Conservation (phyloP, 2,113 vertebrate genomes). For the Melanerpes aurifrons region DNA sequence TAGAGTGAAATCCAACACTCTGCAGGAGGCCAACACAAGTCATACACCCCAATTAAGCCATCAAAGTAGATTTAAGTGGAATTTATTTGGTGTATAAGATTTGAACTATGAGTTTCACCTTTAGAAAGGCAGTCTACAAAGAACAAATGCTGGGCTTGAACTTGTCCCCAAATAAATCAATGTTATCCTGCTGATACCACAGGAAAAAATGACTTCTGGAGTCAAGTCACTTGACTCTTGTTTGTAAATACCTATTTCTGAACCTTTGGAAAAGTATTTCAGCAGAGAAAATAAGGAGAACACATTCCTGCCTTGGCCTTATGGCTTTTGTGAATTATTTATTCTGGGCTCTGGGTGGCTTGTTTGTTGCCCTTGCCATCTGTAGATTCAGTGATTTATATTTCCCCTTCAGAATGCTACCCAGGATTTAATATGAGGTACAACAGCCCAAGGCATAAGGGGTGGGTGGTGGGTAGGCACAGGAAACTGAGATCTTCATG, state of each 20-base stretch:
- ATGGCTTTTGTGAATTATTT: constrained; percentile 39
- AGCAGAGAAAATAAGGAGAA: constrained; percentile 19
- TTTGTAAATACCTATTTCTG: constrained; percentile 60
- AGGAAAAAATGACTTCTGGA: constrained; percentile 47
- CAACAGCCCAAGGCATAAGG: background rate
- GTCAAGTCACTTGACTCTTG: constrained; percentile 37
- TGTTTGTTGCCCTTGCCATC: constrained; percentile 29
- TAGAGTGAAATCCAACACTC: constrained; percentile 16
- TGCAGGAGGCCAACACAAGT: constrained; percentile 20
- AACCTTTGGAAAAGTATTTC: constrained; percentile 20
- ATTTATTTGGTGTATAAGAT: constrained; percentile 53
- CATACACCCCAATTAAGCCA: constrained; percentile 62
- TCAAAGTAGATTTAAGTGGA: constrained; percentile 58
- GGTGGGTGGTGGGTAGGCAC: background rate
- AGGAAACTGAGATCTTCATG: background rate
- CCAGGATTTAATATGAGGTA: background rate
- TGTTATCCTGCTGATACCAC: constrained; percentile 53
- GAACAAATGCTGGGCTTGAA: constrained; percentile 62
- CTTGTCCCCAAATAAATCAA: constrained; percentile 66
- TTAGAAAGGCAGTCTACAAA: constrained; percentile 53
- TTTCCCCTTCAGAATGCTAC: background rate
- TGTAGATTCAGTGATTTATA: constrained; percentile 27
- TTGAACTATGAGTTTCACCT: constrained; percentile 65
- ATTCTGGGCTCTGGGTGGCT: constrained; percentile 16
- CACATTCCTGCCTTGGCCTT: constrained; percentile 12